phyloP scores from a whole-genome alignment of 2,113 vertebrate species.

The Pedetes capensis region DNA sequence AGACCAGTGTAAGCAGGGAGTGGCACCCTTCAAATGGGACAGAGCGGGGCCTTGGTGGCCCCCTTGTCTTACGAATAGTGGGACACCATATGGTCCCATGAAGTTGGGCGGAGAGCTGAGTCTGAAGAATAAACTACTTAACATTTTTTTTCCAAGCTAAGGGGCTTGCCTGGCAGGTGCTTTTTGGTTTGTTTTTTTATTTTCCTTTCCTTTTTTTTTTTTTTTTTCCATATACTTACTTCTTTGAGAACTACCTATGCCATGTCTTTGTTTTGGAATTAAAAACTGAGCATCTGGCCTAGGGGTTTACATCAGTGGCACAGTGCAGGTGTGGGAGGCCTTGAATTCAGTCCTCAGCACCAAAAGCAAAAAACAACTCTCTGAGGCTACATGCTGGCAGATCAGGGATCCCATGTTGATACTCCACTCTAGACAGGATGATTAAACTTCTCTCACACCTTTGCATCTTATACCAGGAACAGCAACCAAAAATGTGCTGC shows the following conservation, averaged over 20 bases:
- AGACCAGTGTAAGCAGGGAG: not conserved
- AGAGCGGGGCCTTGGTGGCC: not conserved
- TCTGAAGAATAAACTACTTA: not conserved
- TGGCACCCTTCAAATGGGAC: not conserved
- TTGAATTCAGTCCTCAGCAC: not conserved
- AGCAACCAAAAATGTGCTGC: not conserved
- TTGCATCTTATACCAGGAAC: not conserved
- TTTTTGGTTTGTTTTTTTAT: not conserved
- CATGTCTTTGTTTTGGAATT: conserved; percentile 7
- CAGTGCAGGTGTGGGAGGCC: not conserved
- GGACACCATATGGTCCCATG: not conserved
- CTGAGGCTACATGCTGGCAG: not conserved
- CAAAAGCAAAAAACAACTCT: not conserved
- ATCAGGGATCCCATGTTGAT: not conserved
- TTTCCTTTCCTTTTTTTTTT: not conserved
- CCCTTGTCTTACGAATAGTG: not conserved
- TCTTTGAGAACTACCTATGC: not conserved
- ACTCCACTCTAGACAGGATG: not conserved
- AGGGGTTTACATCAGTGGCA: not conserved
- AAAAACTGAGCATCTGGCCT: not conserved
- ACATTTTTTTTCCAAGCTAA: not conserved
- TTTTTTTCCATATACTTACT: not conserved
- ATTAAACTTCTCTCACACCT: not conserved
- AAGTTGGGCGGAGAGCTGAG: not conserved
- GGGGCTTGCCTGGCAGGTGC: not conserved